phyloP scores from a whole-genome alignment of 2,113 vertebrate genomes.

The Silurus glanis region DNA sequence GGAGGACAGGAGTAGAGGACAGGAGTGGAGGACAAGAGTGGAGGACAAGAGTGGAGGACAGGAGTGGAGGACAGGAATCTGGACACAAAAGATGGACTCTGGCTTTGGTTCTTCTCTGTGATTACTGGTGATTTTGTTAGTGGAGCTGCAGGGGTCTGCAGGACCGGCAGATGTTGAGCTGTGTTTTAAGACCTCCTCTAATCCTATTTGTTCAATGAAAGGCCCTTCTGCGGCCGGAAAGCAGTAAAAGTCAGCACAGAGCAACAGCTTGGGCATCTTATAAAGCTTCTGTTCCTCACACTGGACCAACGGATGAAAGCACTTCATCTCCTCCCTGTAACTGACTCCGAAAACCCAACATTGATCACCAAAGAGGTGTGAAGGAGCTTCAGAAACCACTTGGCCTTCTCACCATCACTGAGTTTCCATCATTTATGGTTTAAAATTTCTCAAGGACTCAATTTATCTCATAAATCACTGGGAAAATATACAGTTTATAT shows the following conservation, averaged over 20 bases:
- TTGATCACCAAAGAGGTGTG: neutral
- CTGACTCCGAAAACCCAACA: neutral
- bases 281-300: slow-evolving; percentile 24
- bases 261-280: slow-evolving; percentile 49
- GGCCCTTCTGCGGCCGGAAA: slow-evolving; percentile 45
- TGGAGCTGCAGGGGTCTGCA: slow-evolving; percentile 15
- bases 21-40: neutral
- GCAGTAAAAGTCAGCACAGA: slow-evolving; percentile 47
- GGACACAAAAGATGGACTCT: neutral
- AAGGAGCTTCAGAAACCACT: neutral
- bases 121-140: slow-evolving; percentile 2
- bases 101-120: neutral
- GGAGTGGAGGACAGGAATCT: neutral
- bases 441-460: too few relatives aligned
- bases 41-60: too few relatives aligned
- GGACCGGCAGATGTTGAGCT: slow-evolving; percentile 55
- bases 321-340: neutral
- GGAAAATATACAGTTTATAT: too few relatives aligned
- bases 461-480: too few relatives aligned
- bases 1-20: neutral
- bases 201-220: slow-evolving; percentile 59
- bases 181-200: slow-evolving; percentile 53
- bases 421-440: too few relatives aligned
- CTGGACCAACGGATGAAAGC: slow-evolving; percentile 9
- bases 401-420: neutral